These are phyloP conservation scores for Orthosia incerta DNA, from an alignment of 2,888 invertebrate genomes.

Conservation along the genomic window DNA sequence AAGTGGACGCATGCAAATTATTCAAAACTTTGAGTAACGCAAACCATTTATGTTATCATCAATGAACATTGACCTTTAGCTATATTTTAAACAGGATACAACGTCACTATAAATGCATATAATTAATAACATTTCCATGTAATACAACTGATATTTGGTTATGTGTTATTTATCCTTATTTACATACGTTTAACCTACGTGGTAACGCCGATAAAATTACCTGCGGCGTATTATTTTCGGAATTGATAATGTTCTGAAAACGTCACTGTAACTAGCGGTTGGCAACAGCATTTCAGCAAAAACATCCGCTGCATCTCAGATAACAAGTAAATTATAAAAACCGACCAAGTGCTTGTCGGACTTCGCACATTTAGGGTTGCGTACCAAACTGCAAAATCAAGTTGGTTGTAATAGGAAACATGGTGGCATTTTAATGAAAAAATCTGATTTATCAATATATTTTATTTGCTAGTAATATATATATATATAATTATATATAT, in stretches of 20 bases:
- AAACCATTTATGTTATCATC: background rate
- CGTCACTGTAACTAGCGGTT: background rate
- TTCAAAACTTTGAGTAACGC: slow-evolving; percentile 1
- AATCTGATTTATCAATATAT: no score
- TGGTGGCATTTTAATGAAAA: no score
- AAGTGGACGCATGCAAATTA: background rate
- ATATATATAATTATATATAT: no score
- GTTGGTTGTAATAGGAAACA: no score
- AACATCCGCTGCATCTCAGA: background rate
- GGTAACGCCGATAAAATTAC: background rate
- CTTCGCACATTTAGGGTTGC: no score
- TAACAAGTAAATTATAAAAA: no score
- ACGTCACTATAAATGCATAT: background rate
- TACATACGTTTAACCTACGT: background rate
- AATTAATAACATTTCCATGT: slow-evolving; percentile 20
- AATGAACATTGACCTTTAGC: slow-evolving; percentile 18
- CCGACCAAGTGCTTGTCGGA: no score
- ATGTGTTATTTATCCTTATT: slow-evolving; percentile 16
- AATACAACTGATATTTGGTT: background rate
- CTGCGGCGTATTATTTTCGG: background rate
- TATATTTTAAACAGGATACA: slow-evolving; percentile 21
- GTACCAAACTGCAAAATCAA: no score
- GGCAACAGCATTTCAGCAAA: background rate
- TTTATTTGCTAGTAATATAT: no score
- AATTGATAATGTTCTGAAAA: background rate